Evolutionary conservation across 2,113 vertebrate species (phyloP), one percentile per base, ranked within the genome.

Genomic region (Epinephelus lanceolatus): DNA sequence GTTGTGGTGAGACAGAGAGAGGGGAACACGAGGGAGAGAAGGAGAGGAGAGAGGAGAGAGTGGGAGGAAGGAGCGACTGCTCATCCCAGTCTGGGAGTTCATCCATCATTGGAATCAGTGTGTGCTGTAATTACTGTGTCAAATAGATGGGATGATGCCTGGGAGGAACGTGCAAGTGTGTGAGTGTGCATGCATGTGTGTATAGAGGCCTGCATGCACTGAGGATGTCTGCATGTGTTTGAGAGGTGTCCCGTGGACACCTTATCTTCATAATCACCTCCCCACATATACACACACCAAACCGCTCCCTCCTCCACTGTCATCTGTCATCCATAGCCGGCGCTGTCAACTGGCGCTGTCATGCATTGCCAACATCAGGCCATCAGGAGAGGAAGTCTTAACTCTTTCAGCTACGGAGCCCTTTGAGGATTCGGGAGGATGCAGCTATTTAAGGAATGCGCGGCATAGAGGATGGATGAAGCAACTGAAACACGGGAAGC

Each of bases 101-200:
- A 96, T 96, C 95, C 95, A 96, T 96, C 95, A 96, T 92, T 93
- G 91, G 95, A 96, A 96, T 96, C 95, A 95, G 94, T 89, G 89
- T 95, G 96, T 94, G 94, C 95, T 96, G 95, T 96, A 96, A 96
- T 96, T 96, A 96, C 95, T 95, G 94, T 96, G 95, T 96, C 95
- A 96, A 94, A 91, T 94, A 94, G 94, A 96, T 94, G 92, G 90
- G 93, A 93, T 81, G 89, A 91, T 95, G 95, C 94, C 93, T 94
- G 89, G 88, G 91, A 95, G 94, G 94, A 91, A 86, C 70, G 76
- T 69, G 81, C 52, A 40, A 12, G 76, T 30, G 75, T 73, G 71
- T 56, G 75, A 42, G 75, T 66, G 78, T 59, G 75, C 69, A 60
- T 80, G 69, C 14, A 63, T 66, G 25, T 69, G 56, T 68, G 71